phyloP scores from a whole-genome alignment of 2,888 invertebrate species.

The Scaptomyza polygonia region DNA sequence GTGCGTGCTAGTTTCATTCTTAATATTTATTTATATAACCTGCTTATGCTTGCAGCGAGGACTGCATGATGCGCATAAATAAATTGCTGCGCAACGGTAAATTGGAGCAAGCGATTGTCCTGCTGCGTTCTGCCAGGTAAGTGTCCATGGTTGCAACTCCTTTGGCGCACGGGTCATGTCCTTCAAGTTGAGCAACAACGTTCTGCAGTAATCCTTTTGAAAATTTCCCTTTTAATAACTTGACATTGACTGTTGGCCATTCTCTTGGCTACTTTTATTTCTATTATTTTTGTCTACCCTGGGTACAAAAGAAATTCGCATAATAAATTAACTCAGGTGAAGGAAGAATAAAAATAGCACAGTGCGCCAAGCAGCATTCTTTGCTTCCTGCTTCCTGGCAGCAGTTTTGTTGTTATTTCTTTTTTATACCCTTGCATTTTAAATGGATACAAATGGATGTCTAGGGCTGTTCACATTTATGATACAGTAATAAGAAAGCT shows the following conservation, averaged over 20 bases:
- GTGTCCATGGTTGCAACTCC: conserved; percentile 58
- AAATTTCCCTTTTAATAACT: conserved; percentile 70
- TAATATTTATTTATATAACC: neutral
- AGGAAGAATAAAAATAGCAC: conserved; percentile 23
- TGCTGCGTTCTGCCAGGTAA: conserved; percentile 92
- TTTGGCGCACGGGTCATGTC: neutral
- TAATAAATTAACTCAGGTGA: conserved; percentile 74
- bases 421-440: conserved; percentile 4
- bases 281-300: neutral
- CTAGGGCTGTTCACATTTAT: neutral
- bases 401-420: conserved; percentile 18
- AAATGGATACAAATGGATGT: neutral
- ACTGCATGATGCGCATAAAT: conserved; percentile 95
- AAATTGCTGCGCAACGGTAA: conserved; percentile 89
- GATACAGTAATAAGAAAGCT: too few relatives aligned
- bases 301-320: conserved; percentile 69
- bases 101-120: conserved; percentile 91
- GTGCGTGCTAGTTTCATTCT: conserved; percentile 84
- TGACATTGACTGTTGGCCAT: conserved; percentile 72
- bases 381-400: conserved; percentile 5
- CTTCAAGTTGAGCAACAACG: conserved; percentile 49
- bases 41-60: conserved; percentile 86
- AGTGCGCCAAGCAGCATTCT: conserved; percentile 9
- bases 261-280: conserved; percentile 7
- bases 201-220: conserved; percentile 56